Conservation (phyloP, 2,113 vertebrate species). For the Donacobius atricapilla region DNA sequence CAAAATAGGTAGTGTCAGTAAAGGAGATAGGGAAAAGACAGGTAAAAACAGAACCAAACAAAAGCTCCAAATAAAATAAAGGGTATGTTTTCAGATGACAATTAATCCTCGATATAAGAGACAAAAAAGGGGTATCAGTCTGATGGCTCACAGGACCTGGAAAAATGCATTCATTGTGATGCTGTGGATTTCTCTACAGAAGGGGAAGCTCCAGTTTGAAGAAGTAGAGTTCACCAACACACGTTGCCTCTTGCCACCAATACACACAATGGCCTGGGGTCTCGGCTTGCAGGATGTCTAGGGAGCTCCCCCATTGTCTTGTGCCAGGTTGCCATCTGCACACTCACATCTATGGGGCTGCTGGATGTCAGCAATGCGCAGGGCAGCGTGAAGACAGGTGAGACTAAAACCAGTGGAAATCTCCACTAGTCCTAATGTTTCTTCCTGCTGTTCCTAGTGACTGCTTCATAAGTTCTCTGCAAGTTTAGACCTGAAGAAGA, state of each 20-base stretch:
- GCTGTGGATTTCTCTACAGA: background rate
- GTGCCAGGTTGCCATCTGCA: background rate
- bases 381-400: background rate
- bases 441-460: background rate
- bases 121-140: background rate
- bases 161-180: background rate
- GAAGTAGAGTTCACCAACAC: background rate
- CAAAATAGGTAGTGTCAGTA: background rate
- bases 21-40: background rate
- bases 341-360: background rate
- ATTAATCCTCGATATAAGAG: background rate
- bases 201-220: background rate
- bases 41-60: background rate
- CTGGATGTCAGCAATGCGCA: background rate
- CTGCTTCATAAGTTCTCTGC: background rate
- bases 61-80: background rate
- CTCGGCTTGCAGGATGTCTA: background rate
- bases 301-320: background rate
- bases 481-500: background rate
- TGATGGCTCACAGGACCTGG: background rate
- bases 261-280: background rate
- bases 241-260: background rate
- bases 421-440: background rate
- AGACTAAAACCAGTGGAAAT: background rate
- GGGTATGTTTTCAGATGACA: background rate